Conservation (phyloP, 2,888 invertebrate genomes). For the Drosophila crucigera region DNA sequence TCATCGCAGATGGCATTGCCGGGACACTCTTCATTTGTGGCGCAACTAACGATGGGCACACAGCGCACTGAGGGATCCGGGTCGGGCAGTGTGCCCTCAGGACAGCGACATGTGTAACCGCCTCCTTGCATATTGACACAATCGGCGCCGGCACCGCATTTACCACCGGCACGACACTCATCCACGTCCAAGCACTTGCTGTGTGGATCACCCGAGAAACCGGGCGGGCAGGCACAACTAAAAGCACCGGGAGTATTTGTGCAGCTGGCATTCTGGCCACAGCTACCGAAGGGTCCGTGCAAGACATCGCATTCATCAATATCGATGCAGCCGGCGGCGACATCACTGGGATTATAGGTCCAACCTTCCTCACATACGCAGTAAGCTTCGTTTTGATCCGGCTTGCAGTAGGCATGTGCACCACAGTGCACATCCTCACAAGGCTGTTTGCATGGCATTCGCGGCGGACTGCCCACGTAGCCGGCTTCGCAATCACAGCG, state of each 20-base stretch:
- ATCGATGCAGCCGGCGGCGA: slow-evolving; percentile 95
- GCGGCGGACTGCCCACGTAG: slow-evolving; percentile 93
- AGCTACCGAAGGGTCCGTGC: slow-evolving; percentile 92
- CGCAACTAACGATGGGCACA: slow-evolving; percentile 92
- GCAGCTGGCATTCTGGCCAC: slow-evolving; percentile 93
- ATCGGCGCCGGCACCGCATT: slow-evolving; percentile 92
- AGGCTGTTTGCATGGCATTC: slow-evolving; percentile 93
- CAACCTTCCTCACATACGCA: slow-evolving; percentile 97
- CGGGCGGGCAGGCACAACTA: slow-evolving; percentile 92
- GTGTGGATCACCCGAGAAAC: slow-evolving; percentile 94
- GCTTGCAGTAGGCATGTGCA: slow-evolving; percentile 94
- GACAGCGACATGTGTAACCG: slow-evolving; percentile 92
- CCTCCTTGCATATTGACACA: slow-evolving; percentile 93
- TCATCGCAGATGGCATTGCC: slow-evolving; percentile 95
- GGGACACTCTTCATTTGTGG: slow-evolving; percentile 91
- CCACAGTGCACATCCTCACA: slow-evolving; percentile 96
- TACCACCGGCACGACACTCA: slow-evolving; percentile 90
- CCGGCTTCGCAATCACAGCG: slow-evolving; percentile 93
- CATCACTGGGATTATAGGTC: slow-evolving; percentile 95
- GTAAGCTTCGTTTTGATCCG: slow-evolving; percentile 94
- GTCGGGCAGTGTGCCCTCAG: slow-evolving; percentile 92
- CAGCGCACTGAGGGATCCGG: slow-evolving; percentile 94
- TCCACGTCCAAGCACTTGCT: slow-evolving; percentile 93
- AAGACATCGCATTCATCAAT: slow-evolving; percentile 95
- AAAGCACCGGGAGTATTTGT: slow-evolving; percentile 93